Conservation (phyloP, 2,888 invertebrate species). For the Ditula angustiorana region DNA sequence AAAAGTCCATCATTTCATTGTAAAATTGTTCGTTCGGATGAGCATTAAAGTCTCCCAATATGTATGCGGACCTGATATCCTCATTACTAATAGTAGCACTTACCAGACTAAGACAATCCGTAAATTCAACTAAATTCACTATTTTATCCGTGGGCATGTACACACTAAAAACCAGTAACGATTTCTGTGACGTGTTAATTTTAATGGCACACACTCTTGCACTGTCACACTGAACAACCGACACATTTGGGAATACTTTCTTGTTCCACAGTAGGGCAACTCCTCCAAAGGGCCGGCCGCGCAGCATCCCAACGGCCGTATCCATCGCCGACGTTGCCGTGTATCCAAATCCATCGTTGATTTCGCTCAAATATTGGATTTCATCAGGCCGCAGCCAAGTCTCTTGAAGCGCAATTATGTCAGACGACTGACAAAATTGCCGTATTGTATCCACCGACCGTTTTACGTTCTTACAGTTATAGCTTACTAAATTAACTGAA, state of each 20-base stretch:
- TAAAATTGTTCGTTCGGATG: constrained; percentile 26
- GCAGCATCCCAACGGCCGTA: background rate
- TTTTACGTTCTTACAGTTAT: background rate
- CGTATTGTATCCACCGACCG: background rate
- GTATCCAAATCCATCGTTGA: background rate
- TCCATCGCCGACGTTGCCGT: background rate
- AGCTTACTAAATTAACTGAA: background rate
- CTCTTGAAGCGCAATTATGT: too few relatives aligned
- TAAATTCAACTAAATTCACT: too few relatives aligned
- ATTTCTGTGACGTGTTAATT: too few relatives aligned
- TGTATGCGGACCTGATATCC: too few relatives aligned
- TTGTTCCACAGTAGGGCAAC: background rate
- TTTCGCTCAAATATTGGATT: background rate
- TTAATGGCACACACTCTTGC: background rate
- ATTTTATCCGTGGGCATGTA: background rate
- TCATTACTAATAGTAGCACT: too few relatives aligned
- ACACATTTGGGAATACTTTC: background rate
- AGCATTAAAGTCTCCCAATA: too few relatives aligned
- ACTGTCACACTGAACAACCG: background rate
- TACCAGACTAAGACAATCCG: too few relatives aligned
- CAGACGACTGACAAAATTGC: background rate
- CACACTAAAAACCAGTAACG: background rate
- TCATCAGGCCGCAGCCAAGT: background rate
- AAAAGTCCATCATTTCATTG: constrained; percentile 35
- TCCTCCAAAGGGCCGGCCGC: background rate